phyloP scores from a whole-genome alignment of 1,140 invertebrate genomes.

The Campoletis sonorensis region DNA sequence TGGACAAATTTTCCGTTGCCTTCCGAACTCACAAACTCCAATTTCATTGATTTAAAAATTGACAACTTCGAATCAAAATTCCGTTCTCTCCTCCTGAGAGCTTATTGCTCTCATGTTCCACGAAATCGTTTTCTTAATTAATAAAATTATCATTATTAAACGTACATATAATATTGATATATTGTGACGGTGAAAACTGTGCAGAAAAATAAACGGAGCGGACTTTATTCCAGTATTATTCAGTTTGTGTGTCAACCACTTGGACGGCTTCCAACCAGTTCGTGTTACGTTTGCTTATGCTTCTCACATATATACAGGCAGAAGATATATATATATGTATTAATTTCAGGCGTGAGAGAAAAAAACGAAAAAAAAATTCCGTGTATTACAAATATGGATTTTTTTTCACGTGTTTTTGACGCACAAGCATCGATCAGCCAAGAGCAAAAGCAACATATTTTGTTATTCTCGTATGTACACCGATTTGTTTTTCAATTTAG shows the following conservation, averaged over 20 bases:
- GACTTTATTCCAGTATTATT: conserved; percentile 16
- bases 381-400: not conserved
- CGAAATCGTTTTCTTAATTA: too few species aligned
- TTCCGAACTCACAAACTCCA: too few species aligned
- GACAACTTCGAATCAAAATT: too few species aligned
- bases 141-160: not conserved
- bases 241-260: conserved; percentile 22
- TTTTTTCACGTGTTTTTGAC: not conserved
- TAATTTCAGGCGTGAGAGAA: not conserved
- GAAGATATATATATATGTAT: too few species aligned
- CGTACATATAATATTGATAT: not conserved
- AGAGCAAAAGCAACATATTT: not conserved
- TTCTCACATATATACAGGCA: not conserved
- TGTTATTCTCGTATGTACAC: not conserved
- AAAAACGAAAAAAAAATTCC: conserved; percentile 13
- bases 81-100: too few species aligned
- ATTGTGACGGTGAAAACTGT: not conserved
- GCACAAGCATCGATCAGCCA: not conserved
- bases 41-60: too few species aligned
- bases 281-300: conserved; percentile 1
- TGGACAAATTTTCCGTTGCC: too few species aligned
- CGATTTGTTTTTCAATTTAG: not conserved
- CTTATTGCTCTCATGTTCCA: too few species aligned
- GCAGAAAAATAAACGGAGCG: conserved; percentile 20
- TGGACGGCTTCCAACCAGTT: not conserved